phyloP scores from a whole-genome alignment of 1,140 invertebrate genomes.

The Trichonephila clavipes region DNA sequence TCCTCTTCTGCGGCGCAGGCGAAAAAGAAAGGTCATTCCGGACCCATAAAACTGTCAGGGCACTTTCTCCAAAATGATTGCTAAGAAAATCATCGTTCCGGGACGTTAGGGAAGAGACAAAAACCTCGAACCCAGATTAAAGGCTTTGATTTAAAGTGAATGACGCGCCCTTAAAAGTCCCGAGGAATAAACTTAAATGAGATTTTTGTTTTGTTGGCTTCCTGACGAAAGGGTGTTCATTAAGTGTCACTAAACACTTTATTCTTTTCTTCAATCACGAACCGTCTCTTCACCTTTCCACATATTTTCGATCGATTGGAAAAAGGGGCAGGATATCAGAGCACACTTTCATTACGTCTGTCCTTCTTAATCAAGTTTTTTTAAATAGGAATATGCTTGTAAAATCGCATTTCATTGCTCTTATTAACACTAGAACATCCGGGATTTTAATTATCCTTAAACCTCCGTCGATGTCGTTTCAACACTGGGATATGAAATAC shows the following conservation, averaged over 20 bases:
- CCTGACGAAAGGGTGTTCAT: background rate
- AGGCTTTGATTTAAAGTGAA: constrained; percentile 31
- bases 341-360: too few relatives aligned
- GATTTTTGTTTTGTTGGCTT: constrained; percentile 6
- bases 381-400: too few relatives aligned
- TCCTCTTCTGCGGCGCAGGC: background rate
- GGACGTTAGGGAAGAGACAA: background rate
- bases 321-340: background rate
- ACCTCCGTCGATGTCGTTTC: too few relatives aligned
- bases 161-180: background rate
- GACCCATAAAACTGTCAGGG: constrained; percentile 9
- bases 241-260: constrained; percentile 1
- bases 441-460: too few relatives aligned
- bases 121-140: constrained; percentile 2
- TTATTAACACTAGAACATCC: too few relatives aligned
- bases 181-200: constrained; percentile 15
- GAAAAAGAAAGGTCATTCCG: constrained; percentile 5
- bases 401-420: too few relatives aligned
- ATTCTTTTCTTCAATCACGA: background rate
- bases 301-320: background rate
- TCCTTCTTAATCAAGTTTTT: too few relatives aligned
- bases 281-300: background rate
- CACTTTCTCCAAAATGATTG: constrained; percentile 4
- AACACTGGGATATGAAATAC: too few relatives aligned
- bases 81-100: constrained; percentile 14